Evolutionary conservation across 2,113 vertebrate genomes (phyloP), one percentile per base, ranked within the genome.

Genomic region (Trachemys scripta): DNA sequence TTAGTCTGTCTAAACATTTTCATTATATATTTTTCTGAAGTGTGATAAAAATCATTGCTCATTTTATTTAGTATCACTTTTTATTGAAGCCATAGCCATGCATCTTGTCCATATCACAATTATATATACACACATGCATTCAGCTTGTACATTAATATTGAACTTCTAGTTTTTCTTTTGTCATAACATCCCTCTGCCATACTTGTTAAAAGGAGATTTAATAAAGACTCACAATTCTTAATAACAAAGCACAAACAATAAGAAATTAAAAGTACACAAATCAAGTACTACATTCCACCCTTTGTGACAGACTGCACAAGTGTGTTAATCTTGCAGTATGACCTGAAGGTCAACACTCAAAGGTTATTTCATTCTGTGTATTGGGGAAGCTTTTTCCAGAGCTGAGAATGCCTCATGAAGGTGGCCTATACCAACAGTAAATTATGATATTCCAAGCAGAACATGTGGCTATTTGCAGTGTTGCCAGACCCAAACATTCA

Each of bases 231-330:
- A 6, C 1, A 87, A 29, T 87, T 85, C 72, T 91, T 81, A 8
- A 92, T 95, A 95, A 79, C 22, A 90, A 93, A 85, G 7, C 4
- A 54, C 13, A 51, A 65, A 65, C 1, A 25, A 1, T 59, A 38
- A n/a, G 27, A 87, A 8, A 78, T 69, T 25, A 0, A 85, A 84
- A 72, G 17, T 4, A 75, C 76, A 75, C 79, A 87, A 90, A 25
- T 38, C 31, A 62, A 14, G 3, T 0, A 0, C 0, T 6, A 1
- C 2, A 81, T 10, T 2, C 1, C 10, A 79, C 0, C 0, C 2
- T 0, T 3, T 84, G 0, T 29, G 3, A 5, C 20, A 84, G 5
- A 11, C 22, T 75, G 22, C 20, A 42, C 10, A 72, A 72, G 31
- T 72, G n/a, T n/a, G n/a, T 72, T 35, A 19, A 38, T 78, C 75